Conservation (phyloP, 2,113 vertebrate genomes). For the Labeo catla region DNA sequence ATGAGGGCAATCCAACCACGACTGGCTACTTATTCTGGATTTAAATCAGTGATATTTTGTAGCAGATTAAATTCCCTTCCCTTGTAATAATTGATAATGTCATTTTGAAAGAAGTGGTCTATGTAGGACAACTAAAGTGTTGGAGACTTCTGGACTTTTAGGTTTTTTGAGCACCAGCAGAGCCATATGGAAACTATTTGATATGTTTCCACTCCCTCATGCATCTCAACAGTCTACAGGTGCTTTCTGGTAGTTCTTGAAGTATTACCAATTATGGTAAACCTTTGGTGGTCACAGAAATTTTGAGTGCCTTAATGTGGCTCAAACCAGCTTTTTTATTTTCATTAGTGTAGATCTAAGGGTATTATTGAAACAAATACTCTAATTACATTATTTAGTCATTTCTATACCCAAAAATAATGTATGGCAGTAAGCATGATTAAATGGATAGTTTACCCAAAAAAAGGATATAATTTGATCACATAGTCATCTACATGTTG, state of each 20-base stretch:
- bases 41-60: conserved; percentile 7
- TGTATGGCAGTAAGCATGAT: background rate
- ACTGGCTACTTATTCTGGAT: background rate
- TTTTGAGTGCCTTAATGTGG: conserved; percentile 57
- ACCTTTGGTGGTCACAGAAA: conserved; percentile 38
- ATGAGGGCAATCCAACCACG: background rate
- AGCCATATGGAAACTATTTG: conserved; percentile 26
- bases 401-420: background rate
- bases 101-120: conserved; percentile 8
- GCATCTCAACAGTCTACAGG: conserved; percentile 46
- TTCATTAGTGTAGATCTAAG: background rate
- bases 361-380: conserved; percentile 6
- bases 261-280: conserved; percentile 35
- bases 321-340: conserved; percentile 38
- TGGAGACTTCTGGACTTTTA: conserved; percentile 14
- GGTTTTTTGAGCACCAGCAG: conserved; percentile 46
- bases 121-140: conserved; percentile 10
- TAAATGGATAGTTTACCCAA: background rate
- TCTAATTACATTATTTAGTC: conserved; percentile 19
- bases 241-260: conserved; percentile 47
- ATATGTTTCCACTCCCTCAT: conserved; percentile 40
- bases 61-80: background rate
- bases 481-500: background rate
- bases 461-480: background rate
- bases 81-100: background rate